phyloP scores from a whole-genome alignment of 1,140 invertebrate genomes.

The Drosophila ananassae region DNA sequence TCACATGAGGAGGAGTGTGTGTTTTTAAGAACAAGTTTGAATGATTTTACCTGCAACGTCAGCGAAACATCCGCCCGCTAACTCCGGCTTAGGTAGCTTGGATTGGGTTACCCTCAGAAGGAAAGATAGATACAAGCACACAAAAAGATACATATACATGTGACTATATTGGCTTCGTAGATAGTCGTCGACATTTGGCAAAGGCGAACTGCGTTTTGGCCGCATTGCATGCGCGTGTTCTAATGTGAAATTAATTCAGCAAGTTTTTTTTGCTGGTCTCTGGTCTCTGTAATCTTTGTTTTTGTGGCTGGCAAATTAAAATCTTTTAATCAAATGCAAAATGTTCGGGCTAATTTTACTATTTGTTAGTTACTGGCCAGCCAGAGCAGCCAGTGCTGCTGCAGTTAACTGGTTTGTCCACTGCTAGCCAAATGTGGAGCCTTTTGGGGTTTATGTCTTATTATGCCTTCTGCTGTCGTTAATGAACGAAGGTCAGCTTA shows the following conservation, averaged over 20 bases:
- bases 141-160: background rate
- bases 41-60: constrained; percentile 41
- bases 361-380: constrained; percentile 64
- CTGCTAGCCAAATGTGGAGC: constrained; percentile 64
- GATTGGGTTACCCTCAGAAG: constrained; percentile 29
- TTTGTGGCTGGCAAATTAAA: constrained; percentile 40
- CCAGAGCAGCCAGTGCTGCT: constrained; percentile 19
- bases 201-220: constrained; percentile 69
- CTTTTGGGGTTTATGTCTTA: constrained; percentile 72
- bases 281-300: constrained; percentile 43
- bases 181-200: constrained; percentile 57
- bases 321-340: constrained; percentile 57
- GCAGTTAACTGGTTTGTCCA: constrained; percentile 71
- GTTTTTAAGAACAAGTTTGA: constrained; percentile 35
- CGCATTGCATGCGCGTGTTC: constrained; percentile 78
- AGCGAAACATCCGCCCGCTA: constrained; percentile 25
- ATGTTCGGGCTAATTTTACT: constrained; percentile 72
- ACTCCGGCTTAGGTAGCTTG: constrained; percentile 19
- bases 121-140: constrained; percentile 6
- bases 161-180: constrained; percentile 10
- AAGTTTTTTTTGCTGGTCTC: constrained; percentile 41
- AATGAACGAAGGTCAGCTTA: constrained; percentile 76
- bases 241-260: constrained; percentile 81
- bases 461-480: constrained; percentile 67
- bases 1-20: constrained; percentile 30